Conservation (phyloP, 2,797 vertebrate species). For the Bryconaethiops microstoma region DNA sequence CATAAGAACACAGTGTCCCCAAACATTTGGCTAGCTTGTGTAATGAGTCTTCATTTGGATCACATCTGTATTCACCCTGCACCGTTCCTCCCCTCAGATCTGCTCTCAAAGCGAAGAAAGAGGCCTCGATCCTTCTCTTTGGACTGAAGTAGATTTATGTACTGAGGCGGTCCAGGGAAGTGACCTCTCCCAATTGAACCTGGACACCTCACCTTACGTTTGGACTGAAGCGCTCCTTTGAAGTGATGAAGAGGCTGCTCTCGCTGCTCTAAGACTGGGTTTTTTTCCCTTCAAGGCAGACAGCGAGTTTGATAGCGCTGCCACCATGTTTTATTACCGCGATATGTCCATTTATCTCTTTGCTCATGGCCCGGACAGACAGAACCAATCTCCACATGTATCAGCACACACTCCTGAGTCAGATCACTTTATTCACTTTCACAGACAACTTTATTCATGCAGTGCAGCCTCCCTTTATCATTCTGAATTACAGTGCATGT, state of each 20-base stretch:
- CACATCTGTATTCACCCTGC: background rate
- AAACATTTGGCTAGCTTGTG: background rate
- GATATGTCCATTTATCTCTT: conserved; percentile 33
- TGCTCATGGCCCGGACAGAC: conserved; percentile 16
- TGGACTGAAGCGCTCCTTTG: background rate
- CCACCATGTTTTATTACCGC: conserved; percentile 7
- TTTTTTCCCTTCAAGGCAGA: background rate
- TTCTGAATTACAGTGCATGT: background rate
- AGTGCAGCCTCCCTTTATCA: background rate
- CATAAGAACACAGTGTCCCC: background rate
- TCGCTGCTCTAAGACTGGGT: background rate
- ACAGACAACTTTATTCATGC: conserved; percentile 4
- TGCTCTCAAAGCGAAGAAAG: background rate
- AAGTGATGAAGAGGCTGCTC: background rate
- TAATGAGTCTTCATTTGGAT: background rate
- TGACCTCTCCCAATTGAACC: conserved; percentile 8
- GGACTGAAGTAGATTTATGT: conserved; percentile 7
- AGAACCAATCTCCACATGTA: conserved; percentile 6
- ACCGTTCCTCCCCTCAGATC: background rate
- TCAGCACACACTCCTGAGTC: conserved; percentile 14
- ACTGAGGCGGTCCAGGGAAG: background rate
- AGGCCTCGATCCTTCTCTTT: background rate
- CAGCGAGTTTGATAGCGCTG: background rate
- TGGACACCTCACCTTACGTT: background rate
- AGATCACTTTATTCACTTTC: background rate